These are phyloP conservation scores for Ramphastos sulfuratus DNA, from an alignment of 2,113 vertebrate genomes.

Conservation along the genomic window DNA sequence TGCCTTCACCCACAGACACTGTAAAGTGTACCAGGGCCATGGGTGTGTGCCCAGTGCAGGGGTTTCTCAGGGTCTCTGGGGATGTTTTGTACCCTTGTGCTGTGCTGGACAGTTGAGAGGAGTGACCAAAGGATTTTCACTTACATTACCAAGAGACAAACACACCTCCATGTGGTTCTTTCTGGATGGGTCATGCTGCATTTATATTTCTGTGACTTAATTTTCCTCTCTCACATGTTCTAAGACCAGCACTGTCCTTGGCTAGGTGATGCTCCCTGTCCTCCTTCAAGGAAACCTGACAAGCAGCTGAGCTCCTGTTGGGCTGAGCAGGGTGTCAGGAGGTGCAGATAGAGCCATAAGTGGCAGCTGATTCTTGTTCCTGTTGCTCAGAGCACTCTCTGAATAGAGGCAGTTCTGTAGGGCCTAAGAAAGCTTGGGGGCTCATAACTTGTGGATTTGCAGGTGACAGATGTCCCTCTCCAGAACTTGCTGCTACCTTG, in stretches of 20 bases:
- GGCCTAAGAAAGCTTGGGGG: fast-evolving
- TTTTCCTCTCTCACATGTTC: neutral
- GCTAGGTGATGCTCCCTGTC: fast-evolving
- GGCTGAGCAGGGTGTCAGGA: too few species aligned
- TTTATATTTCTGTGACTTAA: neutral
- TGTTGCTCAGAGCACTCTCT: neutral
- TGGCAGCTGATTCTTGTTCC: neutral
- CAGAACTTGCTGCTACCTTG: neutral
- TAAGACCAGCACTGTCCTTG: fast-evolving
- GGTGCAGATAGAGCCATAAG: fast-evolving
- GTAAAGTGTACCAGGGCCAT: fast-evolving
- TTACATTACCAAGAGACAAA: neutral
- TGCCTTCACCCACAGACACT: neutral
- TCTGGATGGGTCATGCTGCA: neutral
- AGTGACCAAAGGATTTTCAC: neutral
- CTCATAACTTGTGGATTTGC: neutral
- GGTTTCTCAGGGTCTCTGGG: neutral
- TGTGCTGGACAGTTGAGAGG: neutral
- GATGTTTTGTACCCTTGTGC: neutral
- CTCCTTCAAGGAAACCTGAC: neutral
- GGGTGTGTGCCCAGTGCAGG: fast-evolving
- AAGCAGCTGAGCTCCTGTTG: neutral
- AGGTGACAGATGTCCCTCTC: neutral
- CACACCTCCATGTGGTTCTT: neutral
- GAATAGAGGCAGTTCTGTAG: neutral